These are phyloP conservation scores for Patiria pectinifera DNA, from an alignment of 53 echinoderm and acorn worm genomes.

Conservation along the genomic window DNA sequence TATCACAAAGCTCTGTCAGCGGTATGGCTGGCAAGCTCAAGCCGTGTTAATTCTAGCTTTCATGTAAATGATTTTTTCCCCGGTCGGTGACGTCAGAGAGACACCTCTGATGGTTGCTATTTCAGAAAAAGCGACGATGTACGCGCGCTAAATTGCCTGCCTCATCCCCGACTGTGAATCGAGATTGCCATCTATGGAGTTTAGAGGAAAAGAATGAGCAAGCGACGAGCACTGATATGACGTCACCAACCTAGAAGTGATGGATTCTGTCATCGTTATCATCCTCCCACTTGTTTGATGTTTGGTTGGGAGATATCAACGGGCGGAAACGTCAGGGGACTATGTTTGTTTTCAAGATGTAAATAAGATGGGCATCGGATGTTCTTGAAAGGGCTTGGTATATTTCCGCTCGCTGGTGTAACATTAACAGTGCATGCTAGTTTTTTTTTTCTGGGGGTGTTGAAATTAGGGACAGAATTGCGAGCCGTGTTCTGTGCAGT, in stretches of 20 bases:
- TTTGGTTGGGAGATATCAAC: slow-evolving; percentile 10
- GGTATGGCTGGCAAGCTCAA: neutral
- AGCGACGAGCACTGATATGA: slow-evolving; percentile 13
- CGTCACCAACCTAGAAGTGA: slow-evolving; percentile 28
- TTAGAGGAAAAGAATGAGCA: too few species aligned
- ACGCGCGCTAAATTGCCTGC: slow-evolving; percentile 1
- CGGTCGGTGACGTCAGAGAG: slow-evolving; percentile 23
- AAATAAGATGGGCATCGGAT: neutral
- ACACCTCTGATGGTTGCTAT: slow-evolving; percentile 23
- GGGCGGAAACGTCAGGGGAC: neutral
- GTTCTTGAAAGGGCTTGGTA: slow-evolving; percentile 4
- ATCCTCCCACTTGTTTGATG: slow-evolving; percentile 37
- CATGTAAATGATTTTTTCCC: neutral
- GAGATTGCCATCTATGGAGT: neutral
- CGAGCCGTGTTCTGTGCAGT: neutral
- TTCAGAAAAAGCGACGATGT: slow-evolving; percentile 16
- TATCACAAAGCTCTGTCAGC: slow-evolving; percentile 1
- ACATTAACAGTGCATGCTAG: neutral
- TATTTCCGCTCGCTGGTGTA: neutral
- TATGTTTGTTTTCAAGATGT: slow-evolving; percentile 26
- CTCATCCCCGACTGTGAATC: neutral
- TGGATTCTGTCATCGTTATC: slow-evolving; percentile 25
- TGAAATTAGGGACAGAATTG: neutral
- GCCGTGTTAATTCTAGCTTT: neutral
- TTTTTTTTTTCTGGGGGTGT: neutral